Evolutionary conservation across 1,140 invertebrate genomes (phyloP).

Genomic region (Brachionus angularis): DNA sequence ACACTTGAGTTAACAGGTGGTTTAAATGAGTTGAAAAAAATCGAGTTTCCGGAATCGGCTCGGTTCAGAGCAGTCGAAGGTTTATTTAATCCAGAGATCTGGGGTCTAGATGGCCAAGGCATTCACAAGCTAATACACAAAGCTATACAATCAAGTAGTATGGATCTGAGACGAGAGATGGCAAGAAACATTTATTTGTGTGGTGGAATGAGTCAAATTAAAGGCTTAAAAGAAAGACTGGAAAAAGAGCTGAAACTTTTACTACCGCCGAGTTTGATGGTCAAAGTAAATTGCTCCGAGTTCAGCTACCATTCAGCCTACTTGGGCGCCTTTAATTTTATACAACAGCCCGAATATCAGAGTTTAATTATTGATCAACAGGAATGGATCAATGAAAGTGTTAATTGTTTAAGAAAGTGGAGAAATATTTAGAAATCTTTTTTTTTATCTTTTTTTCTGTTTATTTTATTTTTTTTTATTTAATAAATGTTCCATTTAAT

Average conservation of each 20-base stretch:
- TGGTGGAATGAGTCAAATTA: constrained; percentile 64
- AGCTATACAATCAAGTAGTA: constrained; percentile 62
- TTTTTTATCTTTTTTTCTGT: neutral
- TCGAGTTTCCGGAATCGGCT: constrained; percentile 50
- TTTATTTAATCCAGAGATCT: constrained; percentile 64
- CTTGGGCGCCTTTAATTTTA: constrained; percentile 33
- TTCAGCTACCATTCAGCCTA: constrained; percentile 40
- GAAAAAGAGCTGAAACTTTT: constrained; percentile 62
- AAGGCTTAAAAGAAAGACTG: constrained; percentile 64
- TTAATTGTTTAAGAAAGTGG: constrained; percentile 28
- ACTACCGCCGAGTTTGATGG: constrained; percentile 62
- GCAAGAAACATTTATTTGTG: constrained; percentile 60
- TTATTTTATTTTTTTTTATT: neutral
- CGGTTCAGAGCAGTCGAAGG: constrained; percentile 64
- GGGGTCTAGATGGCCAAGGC: constrained; percentile 64
- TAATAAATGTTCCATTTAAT: neutral
- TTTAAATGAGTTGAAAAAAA: constrained; percentile 15
- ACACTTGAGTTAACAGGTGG: constrained; percentile 45
- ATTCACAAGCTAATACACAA: constrained; percentile 64
- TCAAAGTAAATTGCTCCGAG: constrained; percentile 58
- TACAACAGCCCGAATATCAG: constrained; percentile 20
- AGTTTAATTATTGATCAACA: constrained; percentile 11
- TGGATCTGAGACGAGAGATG: constrained; percentile 63
- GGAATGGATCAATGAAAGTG: constrained; percentile 7
- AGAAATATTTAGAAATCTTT: constrained; percentile 16